Conservation (phyloP, 1,140 invertebrate genomes). For the Reticulitermes speratus region DNA sequence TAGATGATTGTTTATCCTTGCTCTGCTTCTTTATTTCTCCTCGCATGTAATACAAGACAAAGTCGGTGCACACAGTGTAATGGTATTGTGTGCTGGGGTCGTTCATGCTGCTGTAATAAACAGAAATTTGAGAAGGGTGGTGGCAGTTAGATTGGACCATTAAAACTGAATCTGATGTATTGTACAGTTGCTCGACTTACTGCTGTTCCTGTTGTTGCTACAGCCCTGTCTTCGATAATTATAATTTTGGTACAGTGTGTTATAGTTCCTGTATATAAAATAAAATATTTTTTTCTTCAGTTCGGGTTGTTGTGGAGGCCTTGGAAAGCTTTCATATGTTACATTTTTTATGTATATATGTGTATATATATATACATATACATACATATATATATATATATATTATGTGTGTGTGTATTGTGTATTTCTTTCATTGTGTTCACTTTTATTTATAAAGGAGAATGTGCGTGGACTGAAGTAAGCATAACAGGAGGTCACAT, state of each 20-base stretch:
- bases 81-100: neutral
- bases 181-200: neutral
- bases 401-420: neutral
- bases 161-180: neutral
- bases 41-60: no score
- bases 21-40: no score
- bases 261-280: neutral
- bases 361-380: neutral
- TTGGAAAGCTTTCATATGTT: neutral
- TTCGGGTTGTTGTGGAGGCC: neutral
- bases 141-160: neutral
- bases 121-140: neutral
- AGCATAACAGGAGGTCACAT: neutral
- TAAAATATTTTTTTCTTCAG: neutral
- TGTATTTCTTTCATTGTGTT: neutral
- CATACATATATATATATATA: neutral
- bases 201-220: neutral
- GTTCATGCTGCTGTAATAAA: neutral
- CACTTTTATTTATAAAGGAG: conserved; percentile 8
- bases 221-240: neutral
- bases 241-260: neutral
- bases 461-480: neutral
- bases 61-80: neutral
- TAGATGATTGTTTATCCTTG: no score
- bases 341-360: neutral